These are phyloP conservation scores for Cololabis saira DNA, from an alignment of 2,113 vertebrate genomes.

Conservation along the genomic window DNA sequence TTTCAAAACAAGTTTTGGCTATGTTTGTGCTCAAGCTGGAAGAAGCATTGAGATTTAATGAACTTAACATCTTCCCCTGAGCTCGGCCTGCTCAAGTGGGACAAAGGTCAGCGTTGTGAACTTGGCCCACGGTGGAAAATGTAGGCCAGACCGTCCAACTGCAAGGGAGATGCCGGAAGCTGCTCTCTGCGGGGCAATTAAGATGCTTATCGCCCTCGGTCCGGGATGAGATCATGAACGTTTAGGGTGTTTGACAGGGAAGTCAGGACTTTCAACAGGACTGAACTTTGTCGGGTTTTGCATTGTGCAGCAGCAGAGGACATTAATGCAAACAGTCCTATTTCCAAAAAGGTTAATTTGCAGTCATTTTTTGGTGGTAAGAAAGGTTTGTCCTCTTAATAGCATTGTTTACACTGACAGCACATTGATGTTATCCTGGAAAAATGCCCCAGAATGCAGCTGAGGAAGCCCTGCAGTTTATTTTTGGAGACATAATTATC, in stretches of 20 bases:
- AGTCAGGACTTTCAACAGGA: conserved; percentile 24
- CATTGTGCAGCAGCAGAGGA: not conserved
- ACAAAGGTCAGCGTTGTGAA: conserved; percentile 42
- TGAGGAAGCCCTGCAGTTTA: conserved; percentile 10
- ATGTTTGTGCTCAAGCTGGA: not conserved
- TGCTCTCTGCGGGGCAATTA: conserved; percentile 49
- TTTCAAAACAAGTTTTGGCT: not conserved
- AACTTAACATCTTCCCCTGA: conserved; percentile 19
- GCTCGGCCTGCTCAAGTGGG: conserved; percentile 24
- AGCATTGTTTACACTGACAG: conserved; percentile 22
- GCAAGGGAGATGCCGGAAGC: conserved; percentile 41
- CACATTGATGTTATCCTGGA: conserved; percentile 28
- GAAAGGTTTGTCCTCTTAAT: conserved; percentile 23
- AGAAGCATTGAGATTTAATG: conserved; percentile 2
- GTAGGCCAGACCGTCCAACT: conserved; percentile 37
- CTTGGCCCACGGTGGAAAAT: conserved; percentile 36
- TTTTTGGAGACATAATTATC: conserved; percentile 17
- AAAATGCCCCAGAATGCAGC: not conserved
- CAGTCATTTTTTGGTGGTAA: conserved; percentile 8
- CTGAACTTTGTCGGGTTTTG: conserved; percentile 16
- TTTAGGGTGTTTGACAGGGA: conserved; percentile 41
- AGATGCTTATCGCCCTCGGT: conserved; percentile 52
- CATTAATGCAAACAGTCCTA: not conserved
- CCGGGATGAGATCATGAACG: conserved; percentile 46
- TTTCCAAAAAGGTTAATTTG: conserved; percentile 15